Conservation (phyloP, 2,888 invertebrate genomes). For the Portevinia maculata region DNA sequence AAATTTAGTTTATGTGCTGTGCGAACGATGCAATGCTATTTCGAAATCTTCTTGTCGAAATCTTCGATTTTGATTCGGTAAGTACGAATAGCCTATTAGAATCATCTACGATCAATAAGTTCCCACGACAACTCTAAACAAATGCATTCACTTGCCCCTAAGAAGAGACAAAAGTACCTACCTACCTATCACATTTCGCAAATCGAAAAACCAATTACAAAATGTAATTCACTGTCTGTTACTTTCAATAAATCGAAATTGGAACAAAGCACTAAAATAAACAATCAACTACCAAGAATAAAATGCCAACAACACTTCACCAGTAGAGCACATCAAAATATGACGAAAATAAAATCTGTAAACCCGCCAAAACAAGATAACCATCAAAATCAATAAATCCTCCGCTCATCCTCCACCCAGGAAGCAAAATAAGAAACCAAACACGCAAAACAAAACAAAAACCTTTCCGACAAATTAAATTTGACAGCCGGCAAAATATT, state of each 20-base stretch:
- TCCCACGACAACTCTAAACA: no score
- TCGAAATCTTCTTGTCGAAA: no score
- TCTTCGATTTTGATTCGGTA: no score
- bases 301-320: neutral
- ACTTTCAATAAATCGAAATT: slow-evolving; percentile 5
- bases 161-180: no score
- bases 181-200: neutral
- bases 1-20: no score
- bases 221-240: neutral
- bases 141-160: no score
- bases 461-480: slow-evolving; percentile 47
- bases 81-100: no score
- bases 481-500: slow-evolving; percentile 58
- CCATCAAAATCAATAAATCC: slow-evolving; percentile 23
- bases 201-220: slow-evolving; percentile 8
- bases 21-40: no score
- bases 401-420: neutral
- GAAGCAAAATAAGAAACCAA: neutral
- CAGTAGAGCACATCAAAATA: neutral
- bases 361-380: slow-evolving; percentile 19
- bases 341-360: neutral
- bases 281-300: slow-evolving; percentile 12
- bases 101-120: no score
- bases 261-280: neutral
- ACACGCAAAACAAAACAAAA: neutral